Conservation (phyloP, 2,888 invertebrate species). For the Chamaedrilus cognettii region DNA sequence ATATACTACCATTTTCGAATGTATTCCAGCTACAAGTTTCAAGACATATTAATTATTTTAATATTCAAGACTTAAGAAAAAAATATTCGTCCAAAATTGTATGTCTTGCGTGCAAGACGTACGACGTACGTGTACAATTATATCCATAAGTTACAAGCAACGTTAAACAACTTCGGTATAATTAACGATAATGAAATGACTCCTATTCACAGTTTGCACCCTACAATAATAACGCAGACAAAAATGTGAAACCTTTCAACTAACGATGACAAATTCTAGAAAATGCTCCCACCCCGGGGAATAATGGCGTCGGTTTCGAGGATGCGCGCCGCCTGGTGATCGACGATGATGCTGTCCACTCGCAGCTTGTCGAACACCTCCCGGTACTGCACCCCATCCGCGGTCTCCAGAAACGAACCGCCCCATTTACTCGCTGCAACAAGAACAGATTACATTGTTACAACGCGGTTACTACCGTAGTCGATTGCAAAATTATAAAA, state of each 20-base stretch:
- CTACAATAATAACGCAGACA: too few relatives aligned
- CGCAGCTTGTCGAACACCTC: constrained; percentile 61
- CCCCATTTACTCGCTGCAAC: background rate
- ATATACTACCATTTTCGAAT: too few relatives aligned
- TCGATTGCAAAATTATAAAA: background rate
- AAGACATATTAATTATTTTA: too few relatives aligned
- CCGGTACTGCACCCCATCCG: background rate
- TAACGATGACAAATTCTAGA: background rate
- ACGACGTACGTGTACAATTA: too few relatives aligned
- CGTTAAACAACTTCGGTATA: too few relatives aligned
- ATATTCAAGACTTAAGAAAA: too few relatives aligned
- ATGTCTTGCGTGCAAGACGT: too few relatives aligned
- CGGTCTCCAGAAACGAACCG: constrained; percentile 8
- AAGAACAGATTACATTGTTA: background rate
- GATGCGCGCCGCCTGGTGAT: constrained; percentile 71
- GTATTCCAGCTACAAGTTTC: too few relatives aligned
- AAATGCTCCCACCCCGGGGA: constrained; percentile 66
- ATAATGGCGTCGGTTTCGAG: constrained; percentile 71
- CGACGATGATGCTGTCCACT: constrained; percentile 70
- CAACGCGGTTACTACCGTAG: background rate
- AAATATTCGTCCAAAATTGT: too few relatives aligned
- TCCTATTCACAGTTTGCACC: too few relatives aligned
- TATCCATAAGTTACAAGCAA: too few relatives aligned
- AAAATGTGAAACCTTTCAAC: background rate
- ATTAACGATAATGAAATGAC: too few relatives aligned